phyloP scores from a whole-genome alignment of 2,888 invertebrate genomes.

The Metellina segmentata region DNA sequence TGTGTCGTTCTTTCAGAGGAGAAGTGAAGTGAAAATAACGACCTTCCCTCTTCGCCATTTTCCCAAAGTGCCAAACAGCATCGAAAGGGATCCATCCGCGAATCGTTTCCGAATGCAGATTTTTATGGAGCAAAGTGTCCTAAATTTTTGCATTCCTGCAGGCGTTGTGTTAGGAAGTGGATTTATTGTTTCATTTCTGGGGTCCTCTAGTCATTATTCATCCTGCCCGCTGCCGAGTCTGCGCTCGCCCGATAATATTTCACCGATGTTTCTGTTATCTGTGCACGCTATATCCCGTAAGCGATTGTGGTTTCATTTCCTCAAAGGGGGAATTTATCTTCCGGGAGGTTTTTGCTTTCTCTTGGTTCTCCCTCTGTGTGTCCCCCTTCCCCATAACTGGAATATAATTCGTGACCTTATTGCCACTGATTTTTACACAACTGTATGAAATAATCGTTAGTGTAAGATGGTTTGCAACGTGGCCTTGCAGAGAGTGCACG shows the following conservation, averaged over 20 bases:
- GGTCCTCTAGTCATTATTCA: conserved; percentile 52
- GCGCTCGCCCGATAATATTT: conserved; percentile 49
- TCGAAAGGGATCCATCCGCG: neutral
- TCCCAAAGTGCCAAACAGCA: conserved; percentile 44
- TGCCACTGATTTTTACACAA: no score
- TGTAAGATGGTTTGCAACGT: no score
- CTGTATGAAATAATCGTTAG: no score
- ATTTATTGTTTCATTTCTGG: conserved; percentile 54
- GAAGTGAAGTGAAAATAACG: conserved; percentile 38
- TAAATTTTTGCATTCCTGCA: conserved; percentile 14
- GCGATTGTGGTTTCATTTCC: conserved; percentile 52
- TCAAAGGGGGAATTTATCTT: conserved; percentile 41
- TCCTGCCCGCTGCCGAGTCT: conserved; percentile 23
- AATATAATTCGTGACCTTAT: no score
- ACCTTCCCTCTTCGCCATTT: conserved; percentile 2
- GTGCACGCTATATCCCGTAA: conserved; percentile 33
- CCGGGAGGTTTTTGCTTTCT: neutral
- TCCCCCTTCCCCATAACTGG: no score
- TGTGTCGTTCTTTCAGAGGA: conserved; percentile 7
- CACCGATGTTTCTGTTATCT: conserved; percentile 54
- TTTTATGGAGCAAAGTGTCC: conserved; percentile 36
- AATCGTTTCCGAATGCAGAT: conserved; percentile 57
- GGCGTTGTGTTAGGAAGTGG: conserved; percentile 7
- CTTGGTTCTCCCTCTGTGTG: no score
- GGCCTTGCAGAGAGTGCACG: no score